Percentiles rank a stretch among this genome's conserved stretches.
Conservation (phyloP, 2,797 vertebrate species). For the Phrynocephalus guinanensis region DNA sequence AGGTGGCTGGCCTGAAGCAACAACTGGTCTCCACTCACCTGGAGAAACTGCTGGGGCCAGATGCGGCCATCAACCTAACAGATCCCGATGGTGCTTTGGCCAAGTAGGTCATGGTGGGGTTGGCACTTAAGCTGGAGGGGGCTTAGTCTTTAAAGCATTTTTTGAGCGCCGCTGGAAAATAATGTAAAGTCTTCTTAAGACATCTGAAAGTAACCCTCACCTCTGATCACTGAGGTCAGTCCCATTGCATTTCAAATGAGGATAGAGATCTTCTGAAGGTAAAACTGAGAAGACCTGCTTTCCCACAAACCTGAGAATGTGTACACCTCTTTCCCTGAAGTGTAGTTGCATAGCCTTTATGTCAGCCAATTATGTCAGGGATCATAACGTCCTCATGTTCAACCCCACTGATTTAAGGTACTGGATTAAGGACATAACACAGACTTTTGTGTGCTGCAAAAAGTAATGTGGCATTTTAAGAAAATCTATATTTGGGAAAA, state of each 20-base stretch:
- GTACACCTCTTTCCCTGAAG: background rate
- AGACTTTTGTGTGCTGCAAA: background rate
- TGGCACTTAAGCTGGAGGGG: background rate
- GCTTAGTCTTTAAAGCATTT: background rate
- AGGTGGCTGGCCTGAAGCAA: constrained; percentile 90
- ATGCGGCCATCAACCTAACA: constrained; percentile 90
- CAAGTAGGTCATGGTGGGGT: constrained; percentile 79
- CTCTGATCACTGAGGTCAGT: too few species aligned
- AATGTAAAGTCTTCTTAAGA: background rate
- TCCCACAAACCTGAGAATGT: background rate
- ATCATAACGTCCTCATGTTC: background rate
- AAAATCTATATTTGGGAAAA: background rate
- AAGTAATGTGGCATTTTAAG: background rate
- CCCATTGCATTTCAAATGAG: background rate
- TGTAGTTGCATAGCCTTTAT: too few species aligned
- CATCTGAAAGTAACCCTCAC: background rate
- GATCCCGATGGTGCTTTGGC: constrained; percentile 93
- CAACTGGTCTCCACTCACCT: constrained; percentile 91
- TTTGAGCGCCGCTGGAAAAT: background rate
- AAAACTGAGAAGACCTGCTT: background rate
- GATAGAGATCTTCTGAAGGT: background rate
- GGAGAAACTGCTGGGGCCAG: constrained; percentile 87
- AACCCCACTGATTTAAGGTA: background rate
- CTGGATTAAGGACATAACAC: background rate
- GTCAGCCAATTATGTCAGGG: too few species aligned